Base-by-base conservation (phyloP, 2,888 invertebrate species). In the Pseudococcus longispinus region DNA sequence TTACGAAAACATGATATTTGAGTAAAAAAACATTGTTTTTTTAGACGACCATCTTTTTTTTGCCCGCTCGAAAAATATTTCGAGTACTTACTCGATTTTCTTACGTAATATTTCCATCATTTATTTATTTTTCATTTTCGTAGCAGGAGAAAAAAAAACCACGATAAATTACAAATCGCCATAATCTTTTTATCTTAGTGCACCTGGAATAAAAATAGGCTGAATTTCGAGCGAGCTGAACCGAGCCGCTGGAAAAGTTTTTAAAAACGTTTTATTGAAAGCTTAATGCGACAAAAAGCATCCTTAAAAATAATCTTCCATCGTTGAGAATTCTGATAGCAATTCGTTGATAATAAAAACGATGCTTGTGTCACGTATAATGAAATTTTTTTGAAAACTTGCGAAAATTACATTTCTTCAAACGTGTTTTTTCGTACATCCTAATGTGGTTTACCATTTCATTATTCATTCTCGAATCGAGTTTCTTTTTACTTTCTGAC, bases 291-390 rank as follows among this genome's bases (percentile, higher is more conserved):
- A 70, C 70, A 29, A 29, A 26, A 29, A 29, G 23, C 70, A 70
- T 15, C 29, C 18, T 70, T 26, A 70, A 70, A 60, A 60, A 60
- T 60, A 60, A 29, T 70, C 29, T 29, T 0, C 65, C 29, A 70
- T 80, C 77, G 77, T 80, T 42, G 77, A 42, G 42, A 80, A 42
- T 80, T 42, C 42, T 11, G 20, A 80, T 80, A 8, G 77, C 77
- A 80, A 74, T 74, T 74, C 42, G 77, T 80, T 80, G 77, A 80
- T 80, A 80, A 80, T 80, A 80, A 80, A n/a, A 80, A 80, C 42
- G 77, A 80, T 42, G 42, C 42, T 8, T 6, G 6, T 80, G 77
- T 80, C 77, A 80, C 77, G 77, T 42, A 80, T 80, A 80, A 80
- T 80, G 77, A 42, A 80, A 80, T 80, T 80, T 74, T n/a, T 37